These are phyloP conservation scores for Phaonia tiefii DNA, from an alignment of 2,888 invertebrate genomes.

Conservation along the genomic window DNA sequence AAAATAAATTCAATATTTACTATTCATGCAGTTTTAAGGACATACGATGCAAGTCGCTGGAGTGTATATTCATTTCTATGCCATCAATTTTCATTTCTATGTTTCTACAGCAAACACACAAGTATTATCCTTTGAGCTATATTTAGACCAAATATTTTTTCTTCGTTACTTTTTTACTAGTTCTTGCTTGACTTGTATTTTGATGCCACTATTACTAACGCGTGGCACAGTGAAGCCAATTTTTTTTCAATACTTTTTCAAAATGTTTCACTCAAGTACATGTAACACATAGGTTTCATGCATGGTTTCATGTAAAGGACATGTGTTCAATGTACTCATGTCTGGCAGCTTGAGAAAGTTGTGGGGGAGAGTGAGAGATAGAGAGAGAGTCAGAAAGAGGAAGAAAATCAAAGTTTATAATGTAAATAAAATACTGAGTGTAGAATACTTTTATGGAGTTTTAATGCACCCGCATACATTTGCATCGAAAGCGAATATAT, in stretches of 20 bases:
- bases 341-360: too few relatives aligned
- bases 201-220: background rate
- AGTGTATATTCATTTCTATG: constrained; percentile 11
- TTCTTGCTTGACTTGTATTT: background rate
- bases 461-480: background rate
- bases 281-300: constrained; percentile 4
- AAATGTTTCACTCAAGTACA: constrained; percentile 32
- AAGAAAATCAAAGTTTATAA: constrained; percentile 13
- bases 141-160: constrained; percentile 12
- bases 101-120: constrained; percentile 5
- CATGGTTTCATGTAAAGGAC: background rate
- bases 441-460: constrained; percentile 21
- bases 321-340: too few relatives aligned
- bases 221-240: background rate
- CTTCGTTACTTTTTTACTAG: background rate
- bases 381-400: background rate
- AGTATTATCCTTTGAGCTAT: constrained; percentile 64
- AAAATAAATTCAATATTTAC: constrained; percentile 34
- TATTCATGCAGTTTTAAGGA: constrained; percentile 3
- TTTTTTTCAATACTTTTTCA: too few relatives aligned
- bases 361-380: too few relatives aligned
- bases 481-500: background rate
- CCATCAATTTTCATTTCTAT: constrained; percentile 14
- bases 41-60: too few relatives aligned
- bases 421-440: constrained; percentile 25